Percentiles rank a stretch among this genome's conserved stretches.
These are phyloP conservation scores for Ypsolopha sequella DNA, from an alignment of 2,888 invertebrate species.

Conservation along the genomic window DNA sequence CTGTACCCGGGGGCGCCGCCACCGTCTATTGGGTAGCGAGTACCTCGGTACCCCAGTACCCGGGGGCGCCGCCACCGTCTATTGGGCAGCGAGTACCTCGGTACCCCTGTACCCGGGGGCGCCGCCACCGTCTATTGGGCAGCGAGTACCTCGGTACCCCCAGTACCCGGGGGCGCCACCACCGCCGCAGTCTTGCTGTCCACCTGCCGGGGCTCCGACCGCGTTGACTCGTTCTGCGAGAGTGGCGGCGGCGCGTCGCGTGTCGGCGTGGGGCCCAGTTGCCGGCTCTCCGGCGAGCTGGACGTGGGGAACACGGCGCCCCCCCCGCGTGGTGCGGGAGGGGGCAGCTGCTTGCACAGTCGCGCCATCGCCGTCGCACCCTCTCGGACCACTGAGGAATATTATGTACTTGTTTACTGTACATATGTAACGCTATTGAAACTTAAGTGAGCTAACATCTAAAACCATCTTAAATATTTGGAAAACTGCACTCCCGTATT, in stretches of 20 bases:
- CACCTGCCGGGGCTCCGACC: not conserved
- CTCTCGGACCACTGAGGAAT: constrained; percentile 43
- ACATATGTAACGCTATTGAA: no score
- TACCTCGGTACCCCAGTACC: no score
- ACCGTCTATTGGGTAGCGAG: no score
- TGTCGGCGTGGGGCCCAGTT: not conserved
- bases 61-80: no score
- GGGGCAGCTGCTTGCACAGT: constrained; percentile 39
- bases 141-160: no score
- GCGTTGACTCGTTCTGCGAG: not conserved
- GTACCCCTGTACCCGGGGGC: no score
- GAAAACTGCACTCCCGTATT: no score
- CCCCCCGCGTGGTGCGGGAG: constrained; percentile 15
- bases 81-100: no score
- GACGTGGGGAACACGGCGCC: constrained; percentile 31
- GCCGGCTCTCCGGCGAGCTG: not conserved
- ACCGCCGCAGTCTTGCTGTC: not conserved
- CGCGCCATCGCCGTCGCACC: constrained; percentile 51
- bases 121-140: no score
- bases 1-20: no score
- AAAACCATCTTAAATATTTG: no score
- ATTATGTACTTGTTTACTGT: not conserved
- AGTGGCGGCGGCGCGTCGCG: not conserved
- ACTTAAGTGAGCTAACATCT: no score
- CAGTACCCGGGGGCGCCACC: not conserved